Evolutionary conservation across 2,113 vertebrate species (phyloP).

Genomic region (Charadrius vociferus): DNA sequence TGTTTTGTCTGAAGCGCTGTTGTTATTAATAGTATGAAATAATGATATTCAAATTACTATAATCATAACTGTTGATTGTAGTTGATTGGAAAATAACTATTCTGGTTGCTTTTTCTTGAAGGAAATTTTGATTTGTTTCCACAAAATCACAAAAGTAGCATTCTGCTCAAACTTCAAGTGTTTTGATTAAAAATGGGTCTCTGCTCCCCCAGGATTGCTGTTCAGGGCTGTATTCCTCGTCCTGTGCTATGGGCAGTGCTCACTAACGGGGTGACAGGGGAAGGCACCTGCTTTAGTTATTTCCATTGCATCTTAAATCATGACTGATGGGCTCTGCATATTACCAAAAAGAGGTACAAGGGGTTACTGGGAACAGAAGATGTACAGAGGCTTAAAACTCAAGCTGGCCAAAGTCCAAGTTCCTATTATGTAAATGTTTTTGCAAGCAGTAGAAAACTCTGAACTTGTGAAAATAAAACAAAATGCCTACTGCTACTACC

Average conservation of each 20-base stretch:
- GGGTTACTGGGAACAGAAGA: not conserved
- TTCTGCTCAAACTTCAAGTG: not conserved
- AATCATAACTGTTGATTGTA: not conserved
- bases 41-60: not conserved
- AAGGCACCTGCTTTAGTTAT: not conserved
- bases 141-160: not conserved
- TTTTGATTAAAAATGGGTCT: not conserved
- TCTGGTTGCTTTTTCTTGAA: not conserved
- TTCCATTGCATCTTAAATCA: not conserved
- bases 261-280: accelerated
- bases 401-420: not conserved
- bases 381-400: not conserved
- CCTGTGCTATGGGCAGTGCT: not conserved
- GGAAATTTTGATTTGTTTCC: not conserved
- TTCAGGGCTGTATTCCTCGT: not conserved
- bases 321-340: not conserved
- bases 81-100: not conserved
- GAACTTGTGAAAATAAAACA: not conserved
- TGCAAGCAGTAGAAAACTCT: not conserved
- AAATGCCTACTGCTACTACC: not conserved
- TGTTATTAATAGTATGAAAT: not conserved
- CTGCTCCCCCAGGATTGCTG: not conserved
- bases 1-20: not conserved
- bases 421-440: not conserved
- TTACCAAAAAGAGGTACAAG: not conserved